Percentiles rank a stretch among this genome's conserved stretches.
These are phyloP conservation scores for Hippocampus abdominalis DNA, from an alignment of 2,113 vertebrate genomes.

Conservation along the genomic window DNA sequence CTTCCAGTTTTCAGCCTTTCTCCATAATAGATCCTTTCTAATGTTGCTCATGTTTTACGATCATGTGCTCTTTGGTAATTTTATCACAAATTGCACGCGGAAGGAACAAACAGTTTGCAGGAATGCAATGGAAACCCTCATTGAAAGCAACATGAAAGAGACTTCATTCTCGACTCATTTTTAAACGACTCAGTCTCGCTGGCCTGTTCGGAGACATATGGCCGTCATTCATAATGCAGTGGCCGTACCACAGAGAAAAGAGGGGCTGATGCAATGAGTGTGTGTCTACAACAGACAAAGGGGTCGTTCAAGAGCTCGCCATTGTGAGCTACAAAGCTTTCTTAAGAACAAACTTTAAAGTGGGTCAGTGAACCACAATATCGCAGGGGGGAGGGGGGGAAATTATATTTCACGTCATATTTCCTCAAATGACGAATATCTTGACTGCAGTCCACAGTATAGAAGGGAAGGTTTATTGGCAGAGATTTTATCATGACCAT, in stretches of 20 bases:
- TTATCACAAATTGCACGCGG: neutral
- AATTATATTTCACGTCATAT: too few relatives aligned
- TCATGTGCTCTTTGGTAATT: neutral
- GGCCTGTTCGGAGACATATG: constrained; percentile 51
- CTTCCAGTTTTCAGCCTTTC: neutral
- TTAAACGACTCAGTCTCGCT: constrained; percentile 41
- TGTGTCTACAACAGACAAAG: constrained; percentile 11
- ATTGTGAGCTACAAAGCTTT: constrained; percentile 3
- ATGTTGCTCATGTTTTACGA: neutral
- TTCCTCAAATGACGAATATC: too few relatives aligned
- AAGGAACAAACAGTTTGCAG: neutral
- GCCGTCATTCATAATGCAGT: constrained; percentile 63
- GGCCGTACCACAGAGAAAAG: constrained; percentile 5
- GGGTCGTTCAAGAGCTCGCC: constrained; percentile 3
- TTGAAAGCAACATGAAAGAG: neutral
- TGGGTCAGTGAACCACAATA: neutral
- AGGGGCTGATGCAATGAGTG: neutral
- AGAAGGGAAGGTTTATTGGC: too few relatives aligned
- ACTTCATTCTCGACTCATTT: neutral
- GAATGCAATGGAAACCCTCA: neutral
- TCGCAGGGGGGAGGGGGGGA: too few relatives aligned
- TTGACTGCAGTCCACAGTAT: too few relatives aligned
- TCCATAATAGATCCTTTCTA: neutral
- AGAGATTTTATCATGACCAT: neutral
- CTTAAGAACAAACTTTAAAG: constrained; percentile 4